Percentiles rank a stretch among this genome's conserved stretches.
These are phyloP conservation scores for Lysandra bellargus DNA, from an alignment of 2,888 invertebrate genomes.

Conservation along the genomic window DNA sequence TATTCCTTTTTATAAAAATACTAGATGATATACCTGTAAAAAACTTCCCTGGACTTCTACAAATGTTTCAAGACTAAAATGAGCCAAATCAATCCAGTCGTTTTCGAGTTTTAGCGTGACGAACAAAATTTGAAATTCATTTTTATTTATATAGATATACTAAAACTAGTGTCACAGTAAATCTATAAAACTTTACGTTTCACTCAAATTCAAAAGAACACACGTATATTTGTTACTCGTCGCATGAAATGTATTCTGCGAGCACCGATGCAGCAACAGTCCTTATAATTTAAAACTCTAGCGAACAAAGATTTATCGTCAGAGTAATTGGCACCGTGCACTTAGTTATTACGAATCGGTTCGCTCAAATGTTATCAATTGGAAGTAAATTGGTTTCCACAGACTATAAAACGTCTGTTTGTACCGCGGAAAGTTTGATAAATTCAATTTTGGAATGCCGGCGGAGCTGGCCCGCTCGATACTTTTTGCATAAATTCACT, in stretches of 20 bases:
- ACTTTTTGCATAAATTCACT: constrained; percentile 75
- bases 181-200: too few species aligned
- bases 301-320: constrained; percentile 35
- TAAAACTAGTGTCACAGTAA: too few species aligned
- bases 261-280: neutral
- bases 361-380: constrained; percentile 65
- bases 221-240: neutral
- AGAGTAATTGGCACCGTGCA: constrained; percentile 41
- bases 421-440: constrained; percentile 74
- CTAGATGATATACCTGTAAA: too few species aligned
- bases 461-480: constrained; percentile 72
- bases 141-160: too few species aligned
- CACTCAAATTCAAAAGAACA: neutral
- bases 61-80: too few species aligned
- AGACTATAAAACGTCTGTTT: constrained; percentile 76
- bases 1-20: too few species aligned
- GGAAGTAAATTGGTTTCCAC: constrained; percentile 75
- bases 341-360: constrained; percentile 54
- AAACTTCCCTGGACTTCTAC: too few species aligned
- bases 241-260: neutral
- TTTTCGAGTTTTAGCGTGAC: too few species aligned
- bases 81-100: too few species aligned
- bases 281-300: neutral
- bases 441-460: constrained; percentile 73
- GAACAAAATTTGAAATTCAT: too few species aligned